Evolutionary conservation across 2,113 vertebrate genomes (phyloP), one percentile per base, ranked within the genome.

Genomic region (Sorex fumeus): DNA sequence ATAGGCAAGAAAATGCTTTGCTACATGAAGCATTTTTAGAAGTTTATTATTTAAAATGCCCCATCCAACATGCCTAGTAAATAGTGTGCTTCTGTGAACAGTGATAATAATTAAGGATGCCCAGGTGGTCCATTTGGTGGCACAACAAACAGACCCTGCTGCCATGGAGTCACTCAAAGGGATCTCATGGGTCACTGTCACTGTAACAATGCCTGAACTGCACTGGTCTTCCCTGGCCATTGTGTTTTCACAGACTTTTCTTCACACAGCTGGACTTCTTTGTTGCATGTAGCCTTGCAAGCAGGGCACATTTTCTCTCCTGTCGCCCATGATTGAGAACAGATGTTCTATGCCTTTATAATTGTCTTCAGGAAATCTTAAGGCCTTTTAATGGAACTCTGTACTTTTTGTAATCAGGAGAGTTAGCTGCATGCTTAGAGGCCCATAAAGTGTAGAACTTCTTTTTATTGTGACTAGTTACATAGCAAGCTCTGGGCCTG

Each of bases 341-440:
- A 97, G 95, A 91, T 95, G 94, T 86, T 88, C 50, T 69, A 93
- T 70, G 57, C 88, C 57, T 96, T 95, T 88, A 94, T 95, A 94
- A 95, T 84, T 91, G 71, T 93, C 90, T 90, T 95, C 85, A 71
- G 71, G 85, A 95, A 94, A 93, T 92, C 75, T 40, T 13, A 12
- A 69, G 91, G 85, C 50, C 88, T 94, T 96, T 94, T 88, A 95
- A 83, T 88, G 82, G 66, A 69, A 91, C 64, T 80, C 67, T 86
- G 70, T 36, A 76, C 71, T 70, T 95, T 95, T 91, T 93, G 72
- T 76, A 84, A 88, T 93, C 81, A 67, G 85, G 34, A 87, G 75
- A 76, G 78, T 88, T 85, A 93, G 90, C 82, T 53, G 47, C 32
- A 30, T 74, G 83, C 79, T 96, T 91, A 77, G 79, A 95, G 60